These are phyloP conservation scores for Cheilosia vernalis DNA, from an alignment of 2,888 invertebrate genomes.

Conservation along the genomic window DNA sequence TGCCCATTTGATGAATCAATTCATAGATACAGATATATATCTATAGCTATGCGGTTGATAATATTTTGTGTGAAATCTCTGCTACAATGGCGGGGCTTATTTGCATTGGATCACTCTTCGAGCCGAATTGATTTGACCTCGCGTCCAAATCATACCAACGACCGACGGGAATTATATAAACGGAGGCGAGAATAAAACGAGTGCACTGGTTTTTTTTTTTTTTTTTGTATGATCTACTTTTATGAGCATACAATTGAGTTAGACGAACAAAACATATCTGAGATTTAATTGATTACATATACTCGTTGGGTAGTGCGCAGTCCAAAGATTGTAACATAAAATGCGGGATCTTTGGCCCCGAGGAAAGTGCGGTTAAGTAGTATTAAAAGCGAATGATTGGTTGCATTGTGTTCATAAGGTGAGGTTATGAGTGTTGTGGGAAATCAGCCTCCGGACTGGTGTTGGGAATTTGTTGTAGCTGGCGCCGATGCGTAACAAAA, in stretches of 20 bases:
- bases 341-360: slow-evolving; percentile 24
- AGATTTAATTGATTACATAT: slow-evolving; percentile 27
- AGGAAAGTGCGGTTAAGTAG: slow-evolving; percentile 1
- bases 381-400: neutral
- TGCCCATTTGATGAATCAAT: too few species aligned
- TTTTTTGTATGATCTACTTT: slow-evolving; percentile 12
- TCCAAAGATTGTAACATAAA: slow-evolving; percentile 33
- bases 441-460: too few species aligned
- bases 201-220: neutral
- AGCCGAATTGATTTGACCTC: slow-evolving; percentile 49
- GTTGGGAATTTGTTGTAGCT: too few species aligned
- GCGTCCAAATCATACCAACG: slow-evolving; percentile 13
- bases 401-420: too few species aligned
- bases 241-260: slow-evolving; percentile 42
- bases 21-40: too few species aligned
- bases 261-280: slow-evolving; percentile 6
- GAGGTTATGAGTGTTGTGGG: too few species aligned
- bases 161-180: slow-evolving; percentile 21
- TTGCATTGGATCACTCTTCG: slow-evolving; percentile 55
- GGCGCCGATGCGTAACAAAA: too few species aligned
- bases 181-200: slow-evolving; percentile 15
- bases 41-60: neutral
- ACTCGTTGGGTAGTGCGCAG: neutral
- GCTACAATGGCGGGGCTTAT: slow-evolving; percentile 15
- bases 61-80: slow-evolving; percentile 38